Evolutionary conservation across 2,113 vertebrate species (phyloP), one percentile per base, ranked within the genome.

Genomic region (Patagioenas fasciata): DNA sequence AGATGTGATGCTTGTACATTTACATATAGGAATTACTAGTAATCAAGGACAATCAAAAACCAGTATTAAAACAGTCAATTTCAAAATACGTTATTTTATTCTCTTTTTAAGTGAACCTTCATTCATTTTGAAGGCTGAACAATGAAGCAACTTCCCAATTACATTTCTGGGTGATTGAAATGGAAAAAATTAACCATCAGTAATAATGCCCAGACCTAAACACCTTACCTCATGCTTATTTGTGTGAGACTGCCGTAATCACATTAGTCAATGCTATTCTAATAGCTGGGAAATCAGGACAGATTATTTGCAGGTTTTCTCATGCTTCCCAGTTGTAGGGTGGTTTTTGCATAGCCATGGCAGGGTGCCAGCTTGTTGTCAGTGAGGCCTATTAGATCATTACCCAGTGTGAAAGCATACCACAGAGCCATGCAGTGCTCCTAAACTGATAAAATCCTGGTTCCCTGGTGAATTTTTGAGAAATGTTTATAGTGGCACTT

Each of bases 321-420:
- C 32, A 13, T 83, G 65, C 72, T 93, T 47, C 60, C 38, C 31
- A 40, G 75, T 34, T 64, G 91, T 6, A 72, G 32, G 26, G n/a
- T 53, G 74, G 40, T 34, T 93, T 70, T 60, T 8, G 1, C 7
- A 2, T 60, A 36, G 26, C 19, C 1, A 0, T 81, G 80, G 90
- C 90, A 86, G 26, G 40, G 42, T 71, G 81, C 84, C 81, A 75
- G n/a, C 56, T 57, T 92, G 89, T 71, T 95, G 79, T 83, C 78
- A 85, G 51, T 47, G 85, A 80, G 44, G n/a, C 26, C 60, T 32
- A 32, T 91, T 88, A 94, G 88, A 84, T 94, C 86, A 53, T 95
- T 92, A 91, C 65, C 80, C 7, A 1, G 69, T 66, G 89, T 69
- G 80, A 15, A 2, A 60, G 78, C 3, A 3, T 28, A 47, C 70